Evolutionary conservation across 2,888 invertebrate genomes (phyloP).

Genomic region (Ochlodes sylvanus): DNA sequence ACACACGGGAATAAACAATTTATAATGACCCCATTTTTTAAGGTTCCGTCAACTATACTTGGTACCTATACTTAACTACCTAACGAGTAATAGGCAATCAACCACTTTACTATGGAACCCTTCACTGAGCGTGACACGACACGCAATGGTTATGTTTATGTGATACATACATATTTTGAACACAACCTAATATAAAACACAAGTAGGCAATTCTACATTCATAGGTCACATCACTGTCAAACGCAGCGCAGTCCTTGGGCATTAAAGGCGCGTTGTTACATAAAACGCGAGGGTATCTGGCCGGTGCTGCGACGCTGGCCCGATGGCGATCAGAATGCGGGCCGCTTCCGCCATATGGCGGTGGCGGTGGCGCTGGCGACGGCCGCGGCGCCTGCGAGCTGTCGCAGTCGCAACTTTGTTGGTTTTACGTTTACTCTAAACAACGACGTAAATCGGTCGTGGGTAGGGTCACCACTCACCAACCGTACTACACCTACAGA

Average conservation of each 20-base stretch:
- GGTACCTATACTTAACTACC: too few species aligned
- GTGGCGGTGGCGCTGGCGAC: conserved; percentile 41
- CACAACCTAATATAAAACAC: too few species aligned
- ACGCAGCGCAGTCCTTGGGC: neutral
- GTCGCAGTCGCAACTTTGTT: conserved; percentile 61
- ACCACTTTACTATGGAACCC: too few species aligned
- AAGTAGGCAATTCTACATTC: too few species aligned
- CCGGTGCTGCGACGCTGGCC: neutral
- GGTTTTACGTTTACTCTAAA: conserved; percentile 63
- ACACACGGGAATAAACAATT: too few species aligned
- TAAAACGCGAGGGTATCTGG: conserved; percentile 4
- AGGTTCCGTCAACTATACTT: too few species aligned
- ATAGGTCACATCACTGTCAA: neutral
- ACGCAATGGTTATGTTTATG: too few species aligned
- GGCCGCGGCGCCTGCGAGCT: conserved; percentile 53
- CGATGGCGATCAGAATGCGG: conserved; percentile 51
- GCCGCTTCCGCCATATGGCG: conserved; percentile 71
- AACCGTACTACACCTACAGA: neutral
- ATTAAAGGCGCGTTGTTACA: neutral
- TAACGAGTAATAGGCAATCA: too few species aligned
- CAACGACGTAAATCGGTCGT: conserved; percentile 39
- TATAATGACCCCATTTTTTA: too few species aligned
- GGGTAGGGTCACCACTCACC: conserved; percentile 23
- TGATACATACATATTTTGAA: too few species aligned
- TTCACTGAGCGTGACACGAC: too few species aligned